phyloP scores from a whole-genome alignment of 2,888 invertebrate species.

The Nephrotoma appendiculata region DNA sequence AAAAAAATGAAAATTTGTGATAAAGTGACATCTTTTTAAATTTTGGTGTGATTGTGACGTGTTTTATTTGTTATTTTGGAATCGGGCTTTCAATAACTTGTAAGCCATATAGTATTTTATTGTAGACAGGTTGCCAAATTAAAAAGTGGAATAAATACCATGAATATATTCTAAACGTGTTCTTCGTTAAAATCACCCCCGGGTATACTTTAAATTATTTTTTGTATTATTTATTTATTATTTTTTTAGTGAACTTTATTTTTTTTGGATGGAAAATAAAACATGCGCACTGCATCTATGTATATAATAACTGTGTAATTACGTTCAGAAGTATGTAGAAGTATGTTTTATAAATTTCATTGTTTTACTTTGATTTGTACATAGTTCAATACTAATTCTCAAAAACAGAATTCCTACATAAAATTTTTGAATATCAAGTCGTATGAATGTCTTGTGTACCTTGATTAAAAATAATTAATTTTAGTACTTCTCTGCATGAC shows the following conservation, averaged over 20 bases:
- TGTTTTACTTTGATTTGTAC: background rate
- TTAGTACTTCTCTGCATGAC: background rate
- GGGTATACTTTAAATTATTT: slow-evolving; percentile 1
- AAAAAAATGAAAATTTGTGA: background rate
- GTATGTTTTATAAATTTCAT: background rate
- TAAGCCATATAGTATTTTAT: background rate
- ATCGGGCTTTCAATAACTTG: background rate
- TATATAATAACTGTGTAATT: background rate
- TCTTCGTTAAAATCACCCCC: slow-evolving; percentile 2
- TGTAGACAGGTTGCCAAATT: background rate
- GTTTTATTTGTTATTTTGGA: background rate
- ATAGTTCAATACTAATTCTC: background rate
- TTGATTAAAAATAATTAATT: too few relatives aligned
- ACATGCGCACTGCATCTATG: background rate
- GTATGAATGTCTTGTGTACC: too few relatives aligned
- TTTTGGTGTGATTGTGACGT: background rate
- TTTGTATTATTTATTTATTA: background rate
- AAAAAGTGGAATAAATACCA: background rate
- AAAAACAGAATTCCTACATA: background rate
- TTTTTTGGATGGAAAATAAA: background rate
- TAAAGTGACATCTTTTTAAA: background rate
- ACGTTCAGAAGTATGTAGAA: background rate
- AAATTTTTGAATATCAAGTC: background rate
- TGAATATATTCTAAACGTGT: background rate
- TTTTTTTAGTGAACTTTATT: background rate